Evolutionary conservation across 2,113 vertebrate species (phyloP).

Genomic region (Periophthalmus modestus): DNA sequence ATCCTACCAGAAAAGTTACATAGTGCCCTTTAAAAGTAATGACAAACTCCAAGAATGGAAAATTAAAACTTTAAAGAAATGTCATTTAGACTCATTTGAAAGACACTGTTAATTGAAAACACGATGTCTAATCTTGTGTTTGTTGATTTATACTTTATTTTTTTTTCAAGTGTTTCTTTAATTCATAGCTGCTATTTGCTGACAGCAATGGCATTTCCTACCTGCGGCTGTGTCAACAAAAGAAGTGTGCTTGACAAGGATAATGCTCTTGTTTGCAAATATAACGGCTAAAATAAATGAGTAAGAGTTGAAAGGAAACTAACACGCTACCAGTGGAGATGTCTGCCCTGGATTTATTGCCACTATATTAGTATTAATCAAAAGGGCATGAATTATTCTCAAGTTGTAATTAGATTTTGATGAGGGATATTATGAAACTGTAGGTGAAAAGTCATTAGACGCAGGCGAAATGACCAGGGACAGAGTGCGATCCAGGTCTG

Average conservation of each 20-base stretch:
- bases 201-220: conserved; percentile 33
- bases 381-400: conserved; percentile 35
- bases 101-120: conserved; percentile 6
- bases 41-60: not conserved
- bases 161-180: conserved; percentile 25
- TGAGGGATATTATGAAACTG: conserved; percentile 30
- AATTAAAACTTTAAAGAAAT: not conserved
- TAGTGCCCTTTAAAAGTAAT: not conserved
- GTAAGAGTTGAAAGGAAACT: conserved; percentile 38
- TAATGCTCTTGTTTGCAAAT: conserved; percentile 37
- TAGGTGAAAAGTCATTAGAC: conserved; percentile 46
- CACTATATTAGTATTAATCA: conserved; percentile 42
- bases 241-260: conserved; percentile 41
- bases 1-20: no score
- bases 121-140: conserved; percentile 4
- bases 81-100: not conserved
- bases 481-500: conserved; percentile 31
- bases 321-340: conserved; percentile 38
- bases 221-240: conserved; percentile 42
- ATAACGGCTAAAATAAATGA: conserved; percentile 41
- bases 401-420: conserved; percentile 44
- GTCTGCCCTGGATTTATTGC: conserved; percentile 43
- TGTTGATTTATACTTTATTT: conserved; percentile 21
- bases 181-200: conserved; percentile 22
- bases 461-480: conserved; percentile 33